Evolutionary conservation across 1,140 invertebrate species (phyloP), one percentile per base, ranked within the genome.

Genomic region (Eriocheir sinensis): DNA sequence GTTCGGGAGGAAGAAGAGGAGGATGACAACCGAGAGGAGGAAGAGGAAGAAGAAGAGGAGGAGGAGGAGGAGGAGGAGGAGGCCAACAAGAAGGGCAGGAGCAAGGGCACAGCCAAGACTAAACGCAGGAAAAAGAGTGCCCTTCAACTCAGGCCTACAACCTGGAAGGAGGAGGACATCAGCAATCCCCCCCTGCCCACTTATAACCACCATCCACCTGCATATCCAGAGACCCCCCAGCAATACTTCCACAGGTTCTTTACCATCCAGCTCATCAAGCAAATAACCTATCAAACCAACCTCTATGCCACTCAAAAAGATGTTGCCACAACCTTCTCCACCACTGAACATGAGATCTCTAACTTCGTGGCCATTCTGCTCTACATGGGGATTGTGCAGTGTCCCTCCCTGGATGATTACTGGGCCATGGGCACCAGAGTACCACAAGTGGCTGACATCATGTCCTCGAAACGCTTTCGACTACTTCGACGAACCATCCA

Each of bases 281-380:
- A 91, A n/a, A 92, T 92, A 32, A 30, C n/a, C 27, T 81, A 92
- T 81, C 79, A 92, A 34, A 92, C 79, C 21, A 92, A 92, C 40
- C 30, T 81, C 32, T 92, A 92, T 92, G 79, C 72, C 6, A 92
- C 6, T 6, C 91, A 83, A 17, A 80, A 81, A 27, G 79, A 40
- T 41, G 17, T 92, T 30, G 36, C 6, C 6, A 81, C 72, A 3
- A 40, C 38, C 72, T 92, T 92, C 91, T 15, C 17, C 15, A 92
- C 72, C 15, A 41, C 36, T 36, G 21, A 27, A 17, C 6, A 38
- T 44, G 79, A 92, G 15, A 81, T 92, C 6, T 17, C 27, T 12
- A 41, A 40, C 1, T 92, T 92, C 44, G 40, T 92, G n/a, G n/a
- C n/a, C 38, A 36, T 92, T 2, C 30, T 92, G 4, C 3, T 83